Evolutionary conservation across 2,888 invertebrate species (phyloP), one percentile per base, ranked within the genome.

Genomic region (Phanerotoma sp.): DNA sequence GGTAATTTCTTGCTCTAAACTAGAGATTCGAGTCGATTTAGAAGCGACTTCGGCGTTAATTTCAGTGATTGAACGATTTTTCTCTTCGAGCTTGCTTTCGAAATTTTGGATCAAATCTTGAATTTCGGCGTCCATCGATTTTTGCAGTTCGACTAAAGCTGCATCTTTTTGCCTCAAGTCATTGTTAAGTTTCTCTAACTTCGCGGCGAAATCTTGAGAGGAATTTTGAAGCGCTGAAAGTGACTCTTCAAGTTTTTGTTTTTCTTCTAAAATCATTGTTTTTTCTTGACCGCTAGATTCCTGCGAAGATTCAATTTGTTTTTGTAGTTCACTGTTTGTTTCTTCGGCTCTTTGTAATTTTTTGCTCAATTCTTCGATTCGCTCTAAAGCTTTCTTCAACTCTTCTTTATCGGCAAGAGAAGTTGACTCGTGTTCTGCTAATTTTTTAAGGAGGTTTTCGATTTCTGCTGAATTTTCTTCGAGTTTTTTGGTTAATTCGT

Each of bases 161-260:
- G 80, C 82, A 67, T 85, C 85, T 38, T 84, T 82, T 15, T 79
- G 79, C 64, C 82, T 80, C 1, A 85, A 71, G 62, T 83, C 81
- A 60, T 82, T 81, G 4, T 81, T 80, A 30, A 85, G 71, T 62
- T 82, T 80, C 53, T 79, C 76, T 46, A 84, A 79, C 64, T 86
- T 82, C 54, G 81, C 82, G 63, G 81, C 83, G 3, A 84, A 83
- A 66, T 83, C 82, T 13, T 81, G 82, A 0, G 84, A 80, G 58
- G 83, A 81, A n/a, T 79, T 80, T 37, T 81, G 83, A 33, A 86
- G 70, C 64, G 79, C 79, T 52, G 80, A 73, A 49, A 87, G 79
- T 65, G 72, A 65, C 49, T 66, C 64, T 54, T 76, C 73, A 58
- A 78, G 67, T 63, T 73, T 73, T 35, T 66, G 64, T 54, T 77